Conservation (phyloP, 2,113 vertebrate species). For the Tricholaema leucomelas region DNA sequence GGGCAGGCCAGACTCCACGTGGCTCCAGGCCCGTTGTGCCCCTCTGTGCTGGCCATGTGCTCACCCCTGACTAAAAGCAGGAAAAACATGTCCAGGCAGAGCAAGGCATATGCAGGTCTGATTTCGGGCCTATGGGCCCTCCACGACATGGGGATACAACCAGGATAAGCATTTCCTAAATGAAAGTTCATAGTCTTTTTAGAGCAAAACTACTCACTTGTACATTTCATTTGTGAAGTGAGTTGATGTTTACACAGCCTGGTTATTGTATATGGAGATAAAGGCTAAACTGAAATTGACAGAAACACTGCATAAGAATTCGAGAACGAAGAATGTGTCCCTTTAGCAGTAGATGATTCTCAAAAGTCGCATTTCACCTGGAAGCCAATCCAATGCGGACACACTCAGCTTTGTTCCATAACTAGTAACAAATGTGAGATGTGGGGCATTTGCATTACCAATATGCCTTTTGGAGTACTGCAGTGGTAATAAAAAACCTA, state of each 20-base stretch:
- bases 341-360: background rate
- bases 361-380: background rate
- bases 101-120: too few species aligned
- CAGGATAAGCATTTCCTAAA: background rate
- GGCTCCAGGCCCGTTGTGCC: too few species aligned
- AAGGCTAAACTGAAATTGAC: background rate
- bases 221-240: fast-evolving
- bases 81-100: too few species aligned
- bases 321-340: background rate
- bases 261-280: background rate
- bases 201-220: background rate
- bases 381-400: fast-evolving
- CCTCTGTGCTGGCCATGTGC: too few species aligned
- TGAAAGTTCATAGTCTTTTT: background rate
- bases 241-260: fast-evolving
- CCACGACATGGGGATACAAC: too few species aligned
- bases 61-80: too few species aligned
- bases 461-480: background rate
- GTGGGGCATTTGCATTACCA: background rate
- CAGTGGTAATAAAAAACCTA: background rate
- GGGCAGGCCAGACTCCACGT: too few species aligned
- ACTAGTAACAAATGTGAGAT: background rate
- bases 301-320: background rate
- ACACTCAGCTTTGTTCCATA: background rate
- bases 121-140: too few species aligned